Percentiles rank a stretch among this genome's conserved stretches.
phyloP scores from a whole-genome alignment of 2,113 vertebrate species.

The Ophiodon elongatus region DNA sequence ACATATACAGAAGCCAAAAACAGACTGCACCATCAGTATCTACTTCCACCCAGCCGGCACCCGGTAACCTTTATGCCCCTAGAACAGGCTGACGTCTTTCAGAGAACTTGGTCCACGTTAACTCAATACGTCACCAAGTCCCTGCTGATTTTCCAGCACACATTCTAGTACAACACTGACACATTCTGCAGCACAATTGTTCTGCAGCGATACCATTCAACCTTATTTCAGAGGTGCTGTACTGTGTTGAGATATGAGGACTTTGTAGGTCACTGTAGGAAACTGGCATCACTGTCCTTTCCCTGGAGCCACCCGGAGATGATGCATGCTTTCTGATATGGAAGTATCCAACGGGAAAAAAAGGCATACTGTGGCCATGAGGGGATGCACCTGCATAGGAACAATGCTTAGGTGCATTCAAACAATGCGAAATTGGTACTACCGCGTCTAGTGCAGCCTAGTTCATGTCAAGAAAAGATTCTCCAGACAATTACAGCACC shows the following conservation, averaged over 20 bases:
- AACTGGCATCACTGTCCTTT: conserved; percentile 11
- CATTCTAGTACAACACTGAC: background rate
- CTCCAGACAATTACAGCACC: conserved; percentile 7
- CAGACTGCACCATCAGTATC: background rate
- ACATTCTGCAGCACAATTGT: background rate
- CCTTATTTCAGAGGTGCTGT: background rate
- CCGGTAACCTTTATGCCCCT: background rate
- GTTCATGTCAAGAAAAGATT: conserved; percentile 3
- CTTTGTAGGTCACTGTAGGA: conserved; percentile 2
- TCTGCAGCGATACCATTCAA: background rate
- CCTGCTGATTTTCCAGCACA: conserved; percentile 10
- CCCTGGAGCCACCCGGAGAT: background rate
- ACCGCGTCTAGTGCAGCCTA: background rate
- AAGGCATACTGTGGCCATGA: background rate
- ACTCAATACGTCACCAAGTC: background rate
- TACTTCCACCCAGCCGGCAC: background rate
- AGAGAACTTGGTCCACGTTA: background rate
- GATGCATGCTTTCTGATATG: conserved; percentile 1
- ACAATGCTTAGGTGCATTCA: conserved; percentile 6
- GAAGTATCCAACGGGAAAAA: background rate
- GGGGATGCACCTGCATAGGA: conserved; percentile 1
- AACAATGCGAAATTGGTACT: conserved; percentile 7
- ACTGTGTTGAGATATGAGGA: background rate
- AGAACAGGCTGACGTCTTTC: background rate
- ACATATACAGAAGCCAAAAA: background rate